Evolutionary conservation across 2,797 vertebrate genomes (phyloP), one percentile per base, ranked within the genome.

Genomic region (Coregonus ussuriensis): DNA sequence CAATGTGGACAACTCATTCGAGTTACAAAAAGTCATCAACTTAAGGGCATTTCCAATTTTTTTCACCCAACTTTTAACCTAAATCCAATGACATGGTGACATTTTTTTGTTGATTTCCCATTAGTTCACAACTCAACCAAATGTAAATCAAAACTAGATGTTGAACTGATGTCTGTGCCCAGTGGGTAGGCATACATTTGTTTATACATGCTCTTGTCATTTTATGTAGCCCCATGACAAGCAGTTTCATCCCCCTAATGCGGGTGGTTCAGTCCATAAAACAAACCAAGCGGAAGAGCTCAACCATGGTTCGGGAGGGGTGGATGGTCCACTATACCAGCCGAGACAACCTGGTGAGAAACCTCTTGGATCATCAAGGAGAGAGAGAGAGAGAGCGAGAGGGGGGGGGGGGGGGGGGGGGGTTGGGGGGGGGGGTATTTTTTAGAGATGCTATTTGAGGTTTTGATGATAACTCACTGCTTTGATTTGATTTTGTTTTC

Each of bases 301-400:
- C 93, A 83, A 93, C 93, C 0, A 53, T 94, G 88, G 92, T 95
- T 0, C 93, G 91, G 69, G 94, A 95, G 79, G 94, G 94, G 21
- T 95, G 94, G 94, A 94, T 95, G 94, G 94, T 95, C 3, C 94
- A 95, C 87, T 95, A 92, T 87, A 93, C 84, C 77, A 94, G 86
- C 89, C 85, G 82, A 4, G 94, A 95, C 92, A 93, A 91, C 82
- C 88, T 95, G 88, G 94, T 95, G 75, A 88, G 88, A 76, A 65
- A 47, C n/a, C 16, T 7, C 37, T 41, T 51, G 3, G 21, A 3
- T 41, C 3, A 1, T 71, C 15, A 33, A 13, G 15, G 33, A 14
- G 41, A 75, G 63, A 5, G 2, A 71, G 70, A 31, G 74, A 77
- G 13, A 53, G 52, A 69, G 37, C 21, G 66, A 15, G 67, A 76